Base-by-base conservation (phyloP, 1,140 invertebrate species). In the Acyrthosiphon pisum region DNA sequence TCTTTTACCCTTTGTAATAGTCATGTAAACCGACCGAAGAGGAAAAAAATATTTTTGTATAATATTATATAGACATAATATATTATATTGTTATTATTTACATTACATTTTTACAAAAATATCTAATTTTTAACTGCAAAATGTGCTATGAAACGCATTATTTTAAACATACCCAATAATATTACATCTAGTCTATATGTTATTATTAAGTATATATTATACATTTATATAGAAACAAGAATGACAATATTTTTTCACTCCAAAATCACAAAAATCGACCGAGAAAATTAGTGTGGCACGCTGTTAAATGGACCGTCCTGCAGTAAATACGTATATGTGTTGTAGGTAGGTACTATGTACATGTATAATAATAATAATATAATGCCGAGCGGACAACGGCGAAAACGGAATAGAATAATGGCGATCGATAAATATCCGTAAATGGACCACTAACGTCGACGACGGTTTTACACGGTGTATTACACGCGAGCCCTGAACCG, bases 371-470 rank as follows among this genome's bases (percentile, higher is more conserved):
- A 50, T 83, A 83, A 83, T 84, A 84, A 35, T 35, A 83, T 35
- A 83, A 83, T 83, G 11, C 30, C 18, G 6, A 0, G 18, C 37
- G 81, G 81, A 37, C 35, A 22, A 22, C 35, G 20, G 22, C 37
- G 81, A 83, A 83, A 83, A 83, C 22, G 81, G 22, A 41, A 41
- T 84, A 84, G 37, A 41, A 87, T 87, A 87, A 87, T 87, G 86
- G 46, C 83, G 86, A 46, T 87, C 86, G 86, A 87, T 87, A 87
- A 48, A 87, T 48, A 87, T 48, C 23, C 46, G 44, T n/a, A 87
- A 87, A 46, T 30, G 26, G 44, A 88, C 86, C 44, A 48, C 83
- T 30, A 84, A 22, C 22, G 22, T 6, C 50, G 50, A 3, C 23
- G 30, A 30, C n/a, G 11, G 30, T 46, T 87, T 76, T 30, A 23